phyloP scores from a whole-genome alignment of 2,113 vertebrate species.

The Nibea coibor region DNA sequence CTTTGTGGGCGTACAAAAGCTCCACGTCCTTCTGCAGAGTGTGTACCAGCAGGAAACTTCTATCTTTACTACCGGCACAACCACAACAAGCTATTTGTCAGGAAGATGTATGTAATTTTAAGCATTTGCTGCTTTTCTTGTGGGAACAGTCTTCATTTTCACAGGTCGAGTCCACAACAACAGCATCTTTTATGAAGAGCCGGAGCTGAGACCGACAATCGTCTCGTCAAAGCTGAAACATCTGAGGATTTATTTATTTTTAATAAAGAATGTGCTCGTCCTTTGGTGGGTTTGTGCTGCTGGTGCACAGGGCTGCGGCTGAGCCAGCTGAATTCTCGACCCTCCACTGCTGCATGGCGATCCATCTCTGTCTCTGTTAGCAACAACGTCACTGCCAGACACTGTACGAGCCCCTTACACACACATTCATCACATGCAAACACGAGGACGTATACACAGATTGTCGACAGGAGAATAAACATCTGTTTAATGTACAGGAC shows the following conservation, averaged over 20 bases:
- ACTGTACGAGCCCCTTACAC: background rate
- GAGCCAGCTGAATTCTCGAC: constrained; percentile 56
- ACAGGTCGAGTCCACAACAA: background rate
- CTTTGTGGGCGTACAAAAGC: too few relatives aligned
- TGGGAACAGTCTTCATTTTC: background rate
- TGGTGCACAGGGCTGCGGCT: background rate
- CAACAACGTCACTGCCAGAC: constrained; percentile 34
- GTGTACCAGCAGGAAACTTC: too few relatives aligned
- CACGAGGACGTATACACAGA: background rate
- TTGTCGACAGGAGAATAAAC: background rate
- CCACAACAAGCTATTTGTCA: background rate
- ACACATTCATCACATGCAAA: background rate
- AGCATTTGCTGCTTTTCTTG: background rate
- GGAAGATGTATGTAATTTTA: background rate
- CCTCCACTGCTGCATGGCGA: constrained; percentile 33
- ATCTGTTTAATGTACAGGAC: background rate
- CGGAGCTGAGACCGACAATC: too few relatives aligned
- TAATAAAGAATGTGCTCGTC: background rate
- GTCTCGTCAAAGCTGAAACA: background rate
- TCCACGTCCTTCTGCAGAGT: background rate
- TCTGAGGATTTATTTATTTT: background rate
- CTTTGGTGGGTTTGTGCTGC: constrained; percentile 17
- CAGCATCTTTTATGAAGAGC: background rate
- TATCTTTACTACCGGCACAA: background rate
- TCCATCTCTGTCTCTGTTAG: constrained; percentile 50